These are phyloP conservation scores for Diplolepis rosae DNA, from an alignment of 2,888 invertebrate genomes.

Conservation along the genomic window DNA sequence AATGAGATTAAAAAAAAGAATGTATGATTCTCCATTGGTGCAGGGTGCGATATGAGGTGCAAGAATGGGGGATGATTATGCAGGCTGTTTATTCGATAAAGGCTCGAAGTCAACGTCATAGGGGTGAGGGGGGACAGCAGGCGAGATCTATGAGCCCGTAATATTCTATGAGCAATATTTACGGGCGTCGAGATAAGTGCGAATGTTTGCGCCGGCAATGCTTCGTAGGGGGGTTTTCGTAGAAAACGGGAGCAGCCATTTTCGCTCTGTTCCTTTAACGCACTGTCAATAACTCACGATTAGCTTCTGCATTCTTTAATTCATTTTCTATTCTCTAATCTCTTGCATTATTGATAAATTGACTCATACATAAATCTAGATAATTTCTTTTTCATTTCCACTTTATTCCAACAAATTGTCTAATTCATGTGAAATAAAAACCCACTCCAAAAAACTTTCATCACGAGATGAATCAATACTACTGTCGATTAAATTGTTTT, in stretches of 20 bases:
- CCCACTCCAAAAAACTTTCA: too few relatives aligned
- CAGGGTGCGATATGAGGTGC: conserved; percentile 35
- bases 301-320: conserved; percentile 7
- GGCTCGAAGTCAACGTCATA: conserved; percentile 53
- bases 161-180: conserved; percentile 70
- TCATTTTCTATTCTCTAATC: background rate
- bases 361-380: background rate
- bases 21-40: conserved; percentile 41
- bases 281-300: conserved; percentile 37
- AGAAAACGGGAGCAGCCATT: conserved; percentile 29
- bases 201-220: conserved; percentile 60
- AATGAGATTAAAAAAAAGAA: conserved; percentile 36
- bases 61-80: conserved; percentile 55
- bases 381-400: background rate
- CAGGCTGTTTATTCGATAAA: conserved; percentile 65
- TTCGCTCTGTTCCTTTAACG: conserved; percentile 28
- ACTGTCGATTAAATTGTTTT: too few relatives aligned
- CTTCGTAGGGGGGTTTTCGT: conserved; percentile 30
- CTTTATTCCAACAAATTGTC: background rate
- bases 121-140: conserved; percentile 49
- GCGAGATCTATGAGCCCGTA: conserved; percentile 66
- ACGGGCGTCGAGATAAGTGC: conserved; percentile 67
- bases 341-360: background rate
- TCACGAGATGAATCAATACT: too few relatives aligned
- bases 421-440: too few relatives aligned